Evolutionary conservation across 1,140 invertebrate species (phyloP), one percentile per base, ranked within the genome.

Genomic region (Magallana angulata): DNA sequence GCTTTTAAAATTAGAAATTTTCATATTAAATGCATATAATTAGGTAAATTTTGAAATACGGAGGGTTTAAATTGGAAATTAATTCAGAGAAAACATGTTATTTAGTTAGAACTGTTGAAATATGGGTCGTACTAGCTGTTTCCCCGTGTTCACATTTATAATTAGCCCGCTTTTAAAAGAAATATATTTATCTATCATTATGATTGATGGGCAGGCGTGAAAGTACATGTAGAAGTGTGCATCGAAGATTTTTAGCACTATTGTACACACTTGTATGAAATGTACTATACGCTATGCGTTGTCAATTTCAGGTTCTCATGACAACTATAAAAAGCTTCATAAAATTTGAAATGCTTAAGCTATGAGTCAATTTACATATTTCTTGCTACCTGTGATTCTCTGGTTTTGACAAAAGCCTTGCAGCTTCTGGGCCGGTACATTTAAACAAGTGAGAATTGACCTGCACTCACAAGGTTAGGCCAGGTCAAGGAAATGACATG

Each of bases 341-440:
- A 76, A 76, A 30, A 76, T 76, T 76, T 76, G 24, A 76, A 76
- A 76, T 76, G 24, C 68, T 76, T 76, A 36, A 76, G 68, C 68
- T 76, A 11, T 76, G 68, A 76, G 18, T 76, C 68, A 76, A 30
- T 30, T 76, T 76, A 76, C 68, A 76, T 76, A 76, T 71, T 71
- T 71, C 18, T 30, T 18, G 68, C 68, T 71, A 71, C 30, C 68
- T 76, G 68, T 36, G 68, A 76, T 30, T 30, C 18, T 30, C 11
- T 76, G 24, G 24, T 30, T 48, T 30, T 30, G 24, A 76, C 24
- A 76, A 76, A n/a, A 30, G 64, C 64, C n/a, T 24, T 18, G 18
- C 64, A 68, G 36, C 64, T 18, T 30, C 24, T 76, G 36, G 36
- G 36, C 36, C 5, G 36, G 36, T 48, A 48, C 36, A 48, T 48